These are phyloP conservation scores for Harmothoe impar DNA, from an alignment of 2,888 invertebrate genomes.

Conservation along the genomic window DNA sequence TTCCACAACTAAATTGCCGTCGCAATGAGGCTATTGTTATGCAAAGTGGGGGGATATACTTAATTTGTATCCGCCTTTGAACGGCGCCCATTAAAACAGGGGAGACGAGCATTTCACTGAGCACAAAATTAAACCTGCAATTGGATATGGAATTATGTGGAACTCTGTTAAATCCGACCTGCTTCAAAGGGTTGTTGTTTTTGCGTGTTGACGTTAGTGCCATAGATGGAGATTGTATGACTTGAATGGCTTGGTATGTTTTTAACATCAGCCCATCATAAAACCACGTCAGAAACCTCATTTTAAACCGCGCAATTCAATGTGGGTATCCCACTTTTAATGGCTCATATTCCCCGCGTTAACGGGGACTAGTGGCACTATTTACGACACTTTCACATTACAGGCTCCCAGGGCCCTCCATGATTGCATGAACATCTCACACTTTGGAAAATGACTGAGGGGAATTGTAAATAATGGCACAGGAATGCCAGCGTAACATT, in stretches of 20 bases:
- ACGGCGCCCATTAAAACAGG: background rate
- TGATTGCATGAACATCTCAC: slow-evolving; percentile 9
- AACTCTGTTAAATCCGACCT: background rate
- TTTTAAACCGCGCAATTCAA: slow-evolving; percentile 2
- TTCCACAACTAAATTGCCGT: background rate
- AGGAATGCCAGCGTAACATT: background rate
- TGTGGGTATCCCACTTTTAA: background rate
- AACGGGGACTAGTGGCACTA: background rate
- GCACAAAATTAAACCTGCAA: background rate
- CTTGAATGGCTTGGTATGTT: background rate
- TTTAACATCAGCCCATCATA: background rate
- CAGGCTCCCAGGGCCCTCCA: background rate
- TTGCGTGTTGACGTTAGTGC: background rate
- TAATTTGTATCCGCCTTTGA: background rate
- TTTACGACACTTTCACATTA: background rate
- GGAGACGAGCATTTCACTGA: background rate
- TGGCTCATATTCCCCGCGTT: background rate
- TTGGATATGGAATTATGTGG: slow-evolving; percentile 3
- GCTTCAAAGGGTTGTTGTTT: background rate
- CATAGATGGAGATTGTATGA: background rate
- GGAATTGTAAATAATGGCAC: background rate
- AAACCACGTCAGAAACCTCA: background rate
- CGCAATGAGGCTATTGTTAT: slow-evolving; percentile 46
- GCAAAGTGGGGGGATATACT: slow-evolving; percentile 12
- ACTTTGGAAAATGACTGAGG: slow-evolving; percentile 29